Conservation (phyloP, 1,140 invertebrate genomes). For the Drosophila lini region DNA sequence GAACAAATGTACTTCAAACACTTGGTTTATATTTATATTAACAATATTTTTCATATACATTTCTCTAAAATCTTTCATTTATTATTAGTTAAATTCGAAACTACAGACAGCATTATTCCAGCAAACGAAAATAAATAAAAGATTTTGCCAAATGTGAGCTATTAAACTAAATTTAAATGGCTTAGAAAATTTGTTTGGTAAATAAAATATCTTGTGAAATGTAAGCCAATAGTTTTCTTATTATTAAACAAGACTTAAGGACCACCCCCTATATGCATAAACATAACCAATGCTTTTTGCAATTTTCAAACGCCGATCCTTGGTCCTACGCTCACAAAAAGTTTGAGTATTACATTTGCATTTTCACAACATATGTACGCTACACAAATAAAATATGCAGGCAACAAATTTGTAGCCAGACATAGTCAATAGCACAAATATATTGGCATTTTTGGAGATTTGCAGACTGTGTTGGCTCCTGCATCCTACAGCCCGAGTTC, state of each 20-base stretch:
- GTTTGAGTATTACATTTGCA: conserved; percentile 37
- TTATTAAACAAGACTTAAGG: neutral
- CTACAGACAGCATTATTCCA: too few relatives aligned
- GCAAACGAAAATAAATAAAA: neutral
- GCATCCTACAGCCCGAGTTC: neutral
- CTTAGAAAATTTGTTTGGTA: neutral
- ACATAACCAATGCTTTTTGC: neutral
- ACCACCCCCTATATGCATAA: neutral
- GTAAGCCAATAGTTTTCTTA: conserved; percentile 6
- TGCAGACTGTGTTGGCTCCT: conserved; percentile 21
- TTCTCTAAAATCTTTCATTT: neutral
- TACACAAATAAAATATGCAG: conserved; percentile 53
- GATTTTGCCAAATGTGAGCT: neutral
- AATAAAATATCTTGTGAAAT: conserved; percentile 7
- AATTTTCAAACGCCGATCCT: conserved; percentile 2
- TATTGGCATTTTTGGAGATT: conserved; percentile 56
- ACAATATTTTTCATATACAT: neutral
- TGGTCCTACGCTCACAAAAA: neutral
- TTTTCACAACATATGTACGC: conserved; percentile 40
- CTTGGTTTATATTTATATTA: neutral
- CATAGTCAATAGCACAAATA: conserved; percentile 54
- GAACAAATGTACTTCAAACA: neutral
- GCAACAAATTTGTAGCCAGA: conserved; percentile 52
- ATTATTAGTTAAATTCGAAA: neutral
- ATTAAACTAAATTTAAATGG: conserved; percentile 3